Evolutionary conservation across 1,140 invertebrate species (phyloP), one percentile per base, ranked within the genome.

Genomic region (Drosophila mojavensis): DNA sequence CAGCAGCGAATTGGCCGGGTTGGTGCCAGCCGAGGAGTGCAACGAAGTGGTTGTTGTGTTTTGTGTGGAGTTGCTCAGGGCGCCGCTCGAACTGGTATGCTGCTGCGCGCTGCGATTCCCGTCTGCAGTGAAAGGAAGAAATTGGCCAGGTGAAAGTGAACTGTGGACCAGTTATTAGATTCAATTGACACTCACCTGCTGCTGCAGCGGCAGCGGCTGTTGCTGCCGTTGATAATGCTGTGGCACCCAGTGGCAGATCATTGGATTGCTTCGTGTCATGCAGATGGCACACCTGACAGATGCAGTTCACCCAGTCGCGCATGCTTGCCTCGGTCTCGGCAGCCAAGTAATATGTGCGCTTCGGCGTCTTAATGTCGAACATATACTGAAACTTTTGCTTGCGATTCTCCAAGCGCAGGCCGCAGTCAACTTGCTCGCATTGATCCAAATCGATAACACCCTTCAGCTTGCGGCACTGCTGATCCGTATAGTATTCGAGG

Each of bases 291-390:
- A 98, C 97, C 93, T 96, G 95, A 92, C 98, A 99, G 66, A 99
- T 96, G 77, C 96, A 97, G 88, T 97, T 96, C 0, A 99, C 97
- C 98, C 98, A 99, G 91, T 96, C 96, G 76, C 97, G 96, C 98
- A 99, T 98, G 80, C 98, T 97, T 55, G 94, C 94, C 91, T 98
- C 97, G 33, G 96, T 96, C 80, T 98, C 97, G 2, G 98, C 97
- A 47, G 97, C 97, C 68, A 99, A 93, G 93, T 97, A 98, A 93
- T 98, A 99, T 51, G 95, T 96, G 72, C 98, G 94, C 81, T 96
- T 96, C 39, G 96, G 96, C 41, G 97, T 98, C 91, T 96, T 96
- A 13, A 98, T 96, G 90, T 97, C 96, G 92, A 98, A 98, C 93
- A 98, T 97, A 71, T 95, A 96, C 75, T 95, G 95, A 92, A 97